Base-by-base conservation (phyloP, 1,140 invertebrate genomes). In the Drosophila navojoa region DNA sequence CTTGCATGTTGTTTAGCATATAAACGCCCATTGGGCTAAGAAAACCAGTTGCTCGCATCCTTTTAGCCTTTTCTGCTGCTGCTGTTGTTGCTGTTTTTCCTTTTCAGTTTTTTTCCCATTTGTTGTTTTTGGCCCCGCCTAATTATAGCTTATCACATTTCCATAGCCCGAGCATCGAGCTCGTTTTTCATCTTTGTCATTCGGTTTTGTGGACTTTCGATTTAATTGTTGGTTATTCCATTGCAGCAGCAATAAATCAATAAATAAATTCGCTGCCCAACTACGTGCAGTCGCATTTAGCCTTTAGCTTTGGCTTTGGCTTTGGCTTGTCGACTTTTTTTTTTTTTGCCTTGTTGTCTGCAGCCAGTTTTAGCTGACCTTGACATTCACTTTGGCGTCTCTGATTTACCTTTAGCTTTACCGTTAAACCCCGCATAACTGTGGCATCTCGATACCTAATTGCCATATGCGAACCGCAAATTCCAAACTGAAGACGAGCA, bases 111-210 rank as follows among this genome's bases (percentile, higher is more conserved):
- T 29, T 29, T 29, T 29, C 6, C 6, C 6, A 5, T 35, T 35
- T 35, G 4, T 9, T 44, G 15, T 16, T 45, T 13, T 16, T 15
- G 62, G 73, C 25, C 13, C n/a, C 69, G 77, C 81, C 90, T 90
- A 90, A 90, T 90, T 90, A 90, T 90, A 90, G 86, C 81, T 90
- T 90, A 90, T 90, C 87, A 86, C 74, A 90, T 90, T 90, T 87
- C 87, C 87, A 90, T 90, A 90, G 84, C 52, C 57, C 73, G 54
- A 10, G 70, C 67, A 89, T 89, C 84, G 85, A 86, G 86, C 86
- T 85, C 86, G 85, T 90, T 86, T 71, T 90, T 90, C 86, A 90
- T 90, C 53, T 80, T 85, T 90, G 86, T 90, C 86, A 90, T 85
- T 81, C 63, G 44, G 53, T 63, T 38, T 38, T 38, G 35, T 38